Conservation (phyloP, 2,888 invertebrate genomes). For the Spodoptera picta region DNA sequence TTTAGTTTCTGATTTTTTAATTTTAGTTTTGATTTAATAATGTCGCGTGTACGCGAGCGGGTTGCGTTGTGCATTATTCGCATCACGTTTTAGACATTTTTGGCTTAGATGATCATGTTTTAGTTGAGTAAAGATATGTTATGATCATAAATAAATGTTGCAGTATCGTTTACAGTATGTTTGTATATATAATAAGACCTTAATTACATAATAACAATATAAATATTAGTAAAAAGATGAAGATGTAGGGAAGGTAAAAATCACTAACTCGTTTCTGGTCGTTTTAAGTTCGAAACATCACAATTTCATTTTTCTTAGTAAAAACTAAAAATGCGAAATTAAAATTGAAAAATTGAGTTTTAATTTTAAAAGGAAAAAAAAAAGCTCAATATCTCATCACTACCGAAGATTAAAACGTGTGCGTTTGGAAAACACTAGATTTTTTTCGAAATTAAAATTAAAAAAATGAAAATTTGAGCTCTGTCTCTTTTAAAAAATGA, state of each 20-base stretch:
- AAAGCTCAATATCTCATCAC: constrained; percentile 51
- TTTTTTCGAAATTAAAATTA: constrained; percentile 26
- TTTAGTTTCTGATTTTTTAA: neutral
- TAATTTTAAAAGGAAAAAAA: constrained; percentile 6
- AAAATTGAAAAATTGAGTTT: constrained; percentile 17
- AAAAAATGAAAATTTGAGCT: constrained; percentile 47
- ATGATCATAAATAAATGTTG: constrained; percentile 30
- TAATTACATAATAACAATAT: constrained; percentile 58
- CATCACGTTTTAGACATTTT: neutral
- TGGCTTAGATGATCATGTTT: neutral
- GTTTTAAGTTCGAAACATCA: constrained; percentile 60
- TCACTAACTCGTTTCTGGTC: constrained; percentile 61
- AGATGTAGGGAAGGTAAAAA: constrained; percentile 58
- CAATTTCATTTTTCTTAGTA: constrained; percentile 14
- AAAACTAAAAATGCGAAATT: no score
- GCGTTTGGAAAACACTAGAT: constrained; percentile 36
- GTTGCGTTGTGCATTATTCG: neutral
- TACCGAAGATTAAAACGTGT: constrained; percentile 52
- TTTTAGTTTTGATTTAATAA: neutral
- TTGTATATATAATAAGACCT: constrained; percentile 50
- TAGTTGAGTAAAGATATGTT: no score
- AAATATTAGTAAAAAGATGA: constrained; percentile 55
- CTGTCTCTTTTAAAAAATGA: constrained; percentile 31
- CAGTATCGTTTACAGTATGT: constrained; percentile 45
- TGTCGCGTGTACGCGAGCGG: no score